Base-by-base conservation (phyloP, 2,888 invertebrate species). In the Amphiduros pacificus region DNA sequence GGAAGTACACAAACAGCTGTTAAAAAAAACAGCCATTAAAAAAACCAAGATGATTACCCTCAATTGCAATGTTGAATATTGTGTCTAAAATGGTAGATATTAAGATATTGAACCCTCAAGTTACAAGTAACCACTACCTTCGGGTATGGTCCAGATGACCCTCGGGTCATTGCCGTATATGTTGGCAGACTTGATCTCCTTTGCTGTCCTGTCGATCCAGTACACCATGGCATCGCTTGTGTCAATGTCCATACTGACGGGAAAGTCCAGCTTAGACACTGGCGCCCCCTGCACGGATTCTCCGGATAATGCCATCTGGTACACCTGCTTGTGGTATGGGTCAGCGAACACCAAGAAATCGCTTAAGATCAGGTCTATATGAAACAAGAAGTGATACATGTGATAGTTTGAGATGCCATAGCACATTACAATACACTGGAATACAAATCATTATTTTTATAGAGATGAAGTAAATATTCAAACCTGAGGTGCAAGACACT, bases 331-430 rank as follows among this genome's bases (percentile, higher is more conserved):
- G 48, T 57, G 58, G 55, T 60, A 60, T 4, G 60, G 60, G 20
- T 65, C 65, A 22, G 61, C 44, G 44, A 65, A 61, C 40, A 65
- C 31, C 6, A 65, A 32, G 41, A 63, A 65, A 27, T 61, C 52
- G 52, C 11, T 48, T 6, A n/a, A 20, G 49, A 14, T 24, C 28
- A 31, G 1, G 27, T 41, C n/a, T 55, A n/a, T n/a, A n/a, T n/a
- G n/a, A n/a, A n/a, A n/a, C n/a, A n/a, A n/a, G n/a, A n/a, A n/a
- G n/a, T n/a, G n/a, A n/a, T n/a, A n/a, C n/a, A n/a, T n/a, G n/a
- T n/a, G n/a, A n/a, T n/a, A n/a, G n/a, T n/a, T n/a, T n/a, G n/a
- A n/a, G n/a, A n/a, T n/a, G n/a, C n/a, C n/a, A n/a, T 36, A 36
- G 17, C 9, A 9, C 36, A 36, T 9, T 36, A 36, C 11, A 9